Evolutionary conservation across 2,888 invertebrate species (phyloP).

Genomic region (Mechanitis mazaeus): DNA sequence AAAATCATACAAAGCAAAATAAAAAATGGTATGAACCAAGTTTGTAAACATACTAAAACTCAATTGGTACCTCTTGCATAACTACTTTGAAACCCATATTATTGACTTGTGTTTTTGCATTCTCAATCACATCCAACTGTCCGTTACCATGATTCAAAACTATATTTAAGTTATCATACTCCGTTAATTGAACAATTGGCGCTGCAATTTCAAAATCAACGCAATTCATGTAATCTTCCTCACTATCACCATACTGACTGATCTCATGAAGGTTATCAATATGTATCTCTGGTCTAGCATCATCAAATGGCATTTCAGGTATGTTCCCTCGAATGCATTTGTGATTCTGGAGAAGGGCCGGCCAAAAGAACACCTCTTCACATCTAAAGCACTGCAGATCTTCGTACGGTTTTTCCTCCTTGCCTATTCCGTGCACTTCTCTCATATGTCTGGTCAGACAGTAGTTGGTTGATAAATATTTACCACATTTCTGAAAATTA

Average conservation of each 20-base stretch:
- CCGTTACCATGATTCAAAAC: slow-evolving; percentile 16
- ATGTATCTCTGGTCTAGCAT: slow-evolving; percentile 53
- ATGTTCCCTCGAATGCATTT: slow-evolving; percentile 49
- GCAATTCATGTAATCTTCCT: slow-evolving; percentile 46
- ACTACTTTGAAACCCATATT: slow-evolving; percentile 49
- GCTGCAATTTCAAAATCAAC: slow-evolving; percentile 63
- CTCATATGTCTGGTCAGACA: slow-evolving; percentile 53
- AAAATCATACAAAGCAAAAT: no score
- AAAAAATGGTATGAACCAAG: neutral
- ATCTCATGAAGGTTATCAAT: slow-evolving; percentile 47
- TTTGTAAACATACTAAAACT: slow-evolving; percentile 42
- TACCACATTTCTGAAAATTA: slow-evolving; percentile 52
- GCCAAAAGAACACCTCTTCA: slow-evolving; percentile 60
- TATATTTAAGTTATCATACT: slow-evolving; percentile 36
- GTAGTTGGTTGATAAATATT: slow-evolving; percentile 50
- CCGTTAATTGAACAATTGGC: slow-evolving; percentile 52
- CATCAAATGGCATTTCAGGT: slow-evolving; percentile 54
- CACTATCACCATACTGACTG: slow-evolving; percentile 30
- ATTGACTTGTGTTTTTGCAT: slow-evolving; percentile 29
- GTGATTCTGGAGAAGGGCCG: slow-evolving; percentile 48
- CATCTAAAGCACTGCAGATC: slow-evolving; percentile 49
- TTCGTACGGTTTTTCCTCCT: slow-evolving; percentile 20
- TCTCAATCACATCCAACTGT: slow-evolving; percentile 14
- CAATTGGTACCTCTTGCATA: slow-evolving; percentile 64
- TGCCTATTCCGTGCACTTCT: slow-evolving; percentile 40